A percentile compares a stretch with the other conserved stretches of the same genome.
These are phyloP conservation scores for Urosaurus nigricauda DNA, from an alignment of 2,797 vertebrate species.

Conservation along the genomic window DNA sequence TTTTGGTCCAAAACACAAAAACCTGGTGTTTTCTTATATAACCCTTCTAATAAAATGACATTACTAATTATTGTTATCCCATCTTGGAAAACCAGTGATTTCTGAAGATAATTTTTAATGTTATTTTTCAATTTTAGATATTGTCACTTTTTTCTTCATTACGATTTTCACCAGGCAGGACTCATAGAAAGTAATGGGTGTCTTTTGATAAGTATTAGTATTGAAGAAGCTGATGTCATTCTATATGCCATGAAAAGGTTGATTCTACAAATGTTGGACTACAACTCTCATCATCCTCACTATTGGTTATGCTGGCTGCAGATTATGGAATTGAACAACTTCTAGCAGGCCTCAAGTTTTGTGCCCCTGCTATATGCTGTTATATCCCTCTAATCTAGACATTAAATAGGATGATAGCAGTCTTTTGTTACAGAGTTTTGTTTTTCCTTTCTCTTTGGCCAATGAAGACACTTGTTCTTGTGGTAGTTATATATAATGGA, in stretches of 20 bases:
- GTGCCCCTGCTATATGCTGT: no score
- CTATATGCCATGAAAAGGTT: neutral
- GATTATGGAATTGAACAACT: no score
- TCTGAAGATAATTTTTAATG: no score
- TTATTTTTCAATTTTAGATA: no score
- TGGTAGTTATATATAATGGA: neutral
- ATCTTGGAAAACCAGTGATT: neutral
- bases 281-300: no score
- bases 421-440: neutral
- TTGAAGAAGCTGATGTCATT: neutral
- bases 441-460: neutral
- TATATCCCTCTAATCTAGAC: no score
- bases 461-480: neutral
- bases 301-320: no score
- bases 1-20: no score
- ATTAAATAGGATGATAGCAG: no score
- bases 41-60: neutral
- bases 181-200: neutral
- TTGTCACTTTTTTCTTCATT: neutral
- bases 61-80: neutral
- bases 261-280: no score
- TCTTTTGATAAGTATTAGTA: neutral
- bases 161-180: slow-evolving; percentile 22
- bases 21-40: neutral
- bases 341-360: no score